Base-by-base conservation (phyloP, 2,113 vertebrate species). In the Peromyscus californicus region DNA sequence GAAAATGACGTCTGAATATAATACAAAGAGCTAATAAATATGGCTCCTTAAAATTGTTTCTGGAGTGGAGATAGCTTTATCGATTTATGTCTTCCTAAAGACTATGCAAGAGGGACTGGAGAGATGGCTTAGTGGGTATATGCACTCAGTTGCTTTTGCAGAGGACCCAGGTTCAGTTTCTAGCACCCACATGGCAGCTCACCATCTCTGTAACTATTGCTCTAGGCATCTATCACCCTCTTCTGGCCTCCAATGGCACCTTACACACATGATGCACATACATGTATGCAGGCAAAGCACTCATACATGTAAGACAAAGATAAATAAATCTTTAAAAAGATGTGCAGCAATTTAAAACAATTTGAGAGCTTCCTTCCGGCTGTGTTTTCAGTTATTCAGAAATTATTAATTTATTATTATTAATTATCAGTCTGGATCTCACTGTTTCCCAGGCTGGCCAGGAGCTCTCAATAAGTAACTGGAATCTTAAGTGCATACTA, bases 31-130 rank as follows among this genome's bases (percentile, higher is more conserved):
- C 78, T 96, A 63, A 84, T 63, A 31, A 39, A 57, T 72, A 74
- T 17, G 31, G 61, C 42, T 88, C 61, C 63, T 97, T 87, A 78
- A 70, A 54, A 26, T 88, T 91, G n/a, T 63, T 95, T 93, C 48
- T 93, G 51, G n/a, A 21, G 15, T 45, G 8, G 61, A 90, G 79
- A 42, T 33, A 42, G 5, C 61, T 90, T 94, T 76, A 82, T 57
- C 42, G 54, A 76, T 59, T 84, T 15, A 29, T 70, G 12, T 78
- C 31, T 65, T 54, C 93, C 11, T 88, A 83, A 87, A 90, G 86
- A 87, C 59, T 90, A 39, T 72, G 39, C 26, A 45, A 10, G 1
- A 63, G 54, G 36, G 19, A n/a, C 39, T 59, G 12, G 54, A n/a
- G 54, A 59, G 36, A 59, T n/a, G 79, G 54, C 79, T 59, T 82